Evolutionary conservation across 2,888 invertebrate genomes (phyloP).

Genomic region (Hermaeophaga mercurialis): DNA sequence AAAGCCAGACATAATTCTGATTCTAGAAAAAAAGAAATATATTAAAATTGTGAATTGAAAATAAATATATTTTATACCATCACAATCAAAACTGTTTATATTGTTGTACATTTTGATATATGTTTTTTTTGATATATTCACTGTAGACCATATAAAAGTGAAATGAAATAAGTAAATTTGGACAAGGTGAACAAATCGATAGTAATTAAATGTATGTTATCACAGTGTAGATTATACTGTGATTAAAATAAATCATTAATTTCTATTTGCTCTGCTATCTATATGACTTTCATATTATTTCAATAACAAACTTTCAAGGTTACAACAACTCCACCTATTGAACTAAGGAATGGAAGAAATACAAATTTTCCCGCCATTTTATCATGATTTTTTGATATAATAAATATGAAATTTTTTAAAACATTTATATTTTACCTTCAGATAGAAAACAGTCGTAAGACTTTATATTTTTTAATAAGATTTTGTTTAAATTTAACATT

Average conservation of each 20-base stretch:
- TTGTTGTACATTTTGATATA: constrained; percentile 5
- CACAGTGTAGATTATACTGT: constrained; percentile 2
- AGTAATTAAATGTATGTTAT: neutral
- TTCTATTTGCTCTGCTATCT: neutral
- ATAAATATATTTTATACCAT: constrained; percentile 12
- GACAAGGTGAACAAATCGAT: neutral
- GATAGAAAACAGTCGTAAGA: neutral
- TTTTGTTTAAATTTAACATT: neutral
- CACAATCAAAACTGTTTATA: neutral
- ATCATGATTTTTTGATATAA: neutral
- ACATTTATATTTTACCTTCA: neutral
- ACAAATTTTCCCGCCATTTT: neutral
- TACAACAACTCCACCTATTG: neutral
- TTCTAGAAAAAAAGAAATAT: constrained; percentile 38
- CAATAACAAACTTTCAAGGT: constrained; percentile 20
- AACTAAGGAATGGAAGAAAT: neutral
- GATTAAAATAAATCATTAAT: neutral
- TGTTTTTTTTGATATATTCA: neutral
- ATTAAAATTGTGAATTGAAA: constrained; percentile 1
- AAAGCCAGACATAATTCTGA: constrained; percentile 66
- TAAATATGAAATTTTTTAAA: neutral
- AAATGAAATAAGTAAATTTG: too few species aligned
- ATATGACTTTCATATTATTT: constrained; percentile 25
- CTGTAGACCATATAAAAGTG: neutral
- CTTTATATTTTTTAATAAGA: neutral